Conservation (phyloP, 2,888 invertebrate species). For the Cyclophora albipunctata region DNA sequence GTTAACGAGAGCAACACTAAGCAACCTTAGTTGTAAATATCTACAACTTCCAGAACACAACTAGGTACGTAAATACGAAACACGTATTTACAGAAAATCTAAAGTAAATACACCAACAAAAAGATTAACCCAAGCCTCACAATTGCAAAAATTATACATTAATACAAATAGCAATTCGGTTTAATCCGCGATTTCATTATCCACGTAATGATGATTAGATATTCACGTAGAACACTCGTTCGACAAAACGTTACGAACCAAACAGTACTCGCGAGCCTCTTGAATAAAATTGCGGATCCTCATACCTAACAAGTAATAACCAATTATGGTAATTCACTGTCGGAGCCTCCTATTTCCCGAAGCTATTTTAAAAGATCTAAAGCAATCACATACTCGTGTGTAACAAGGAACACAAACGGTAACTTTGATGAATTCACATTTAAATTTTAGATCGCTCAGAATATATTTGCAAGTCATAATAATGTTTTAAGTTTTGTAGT, state of each 20-base stretch:
- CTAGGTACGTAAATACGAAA: no score
- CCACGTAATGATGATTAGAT: constrained; percentile 2
- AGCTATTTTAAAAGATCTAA: constrained; percentile 38
- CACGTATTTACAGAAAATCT: no score
- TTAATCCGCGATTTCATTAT: not conserved
- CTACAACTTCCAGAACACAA: no score
- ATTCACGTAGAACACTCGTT: no score
- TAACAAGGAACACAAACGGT: constrained; percentile 38
- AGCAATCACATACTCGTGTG: constrained; percentile 42
- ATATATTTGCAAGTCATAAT: constrained; percentile 63
- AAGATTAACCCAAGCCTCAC: no score
- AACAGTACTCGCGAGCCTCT: not conserved
- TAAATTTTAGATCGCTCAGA: constrained; percentile 63
- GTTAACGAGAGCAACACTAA: no score
- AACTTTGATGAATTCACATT: constrained; percentile 65
- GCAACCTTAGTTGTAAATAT: no score
- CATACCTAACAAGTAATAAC: constrained; percentile 20
- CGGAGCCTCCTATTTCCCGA: constrained; percentile 21
- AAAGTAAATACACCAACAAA: no score
- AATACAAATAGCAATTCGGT: not conserved
- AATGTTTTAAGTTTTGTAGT: constrained; percentile 29
- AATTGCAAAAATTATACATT: no score
- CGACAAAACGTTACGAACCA: no score
- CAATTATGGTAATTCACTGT: constrained; percentile 31
- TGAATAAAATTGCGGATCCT: constrained; percentile 6